Percentiles rank a stretch among this genome's conserved stretches.
These are phyloP conservation scores for Drosophila pegasa DNA, from an alignment of 2,888 invertebrate genomes.

Conservation along the genomic window DNA sequence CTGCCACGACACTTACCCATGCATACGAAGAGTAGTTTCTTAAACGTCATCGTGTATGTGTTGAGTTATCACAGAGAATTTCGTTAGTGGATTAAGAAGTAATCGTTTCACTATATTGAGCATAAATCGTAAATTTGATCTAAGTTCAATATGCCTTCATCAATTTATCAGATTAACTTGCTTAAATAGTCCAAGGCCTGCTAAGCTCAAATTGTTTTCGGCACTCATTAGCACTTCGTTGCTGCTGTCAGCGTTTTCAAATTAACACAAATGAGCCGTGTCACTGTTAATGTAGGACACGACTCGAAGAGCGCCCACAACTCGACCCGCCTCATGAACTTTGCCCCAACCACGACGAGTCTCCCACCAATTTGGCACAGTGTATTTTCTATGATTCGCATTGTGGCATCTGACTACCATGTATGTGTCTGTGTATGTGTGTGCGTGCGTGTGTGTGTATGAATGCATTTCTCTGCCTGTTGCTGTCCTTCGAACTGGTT, in stretches of 20 bases:
- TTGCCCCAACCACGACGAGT: conserved; percentile 31
- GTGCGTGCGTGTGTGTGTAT: conserved; percentile 10
- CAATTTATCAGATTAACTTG: neutral
- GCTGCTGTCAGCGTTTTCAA: conserved; percentile 26
- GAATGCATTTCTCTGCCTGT: conserved; percentile 58
- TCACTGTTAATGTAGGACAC: conserved; percentile 37
- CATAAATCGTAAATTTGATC: neutral
- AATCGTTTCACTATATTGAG: neutral
- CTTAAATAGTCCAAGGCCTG: conserved; percentile 21
- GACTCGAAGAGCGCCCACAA: conserved; percentile 18
- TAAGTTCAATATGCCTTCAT: neutral
- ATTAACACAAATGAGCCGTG: conserved; percentile 53
- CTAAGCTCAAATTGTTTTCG: conserved; percentile 15
- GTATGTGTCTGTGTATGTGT: conserved; percentile 5
- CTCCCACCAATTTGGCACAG: conserved; percentile 45
- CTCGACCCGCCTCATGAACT: conserved; percentile 33
- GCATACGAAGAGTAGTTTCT: conserved; percentile 65
- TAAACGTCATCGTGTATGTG: conserved; percentile 48
- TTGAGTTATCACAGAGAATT: conserved; percentile 34
- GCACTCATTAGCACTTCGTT: conserved; percentile 22
- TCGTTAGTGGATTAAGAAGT: neutral
- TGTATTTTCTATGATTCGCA: conserved; percentile 37
- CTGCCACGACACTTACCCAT: conserved; percentile 54
- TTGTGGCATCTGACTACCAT: conserved; percentile 33
- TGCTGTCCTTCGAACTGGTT: conserved; percentile 32